Evolutionary conservation across 2,888 invertebrate species (phyloP).

Genomic region (Polyploca ridens): DNA sequence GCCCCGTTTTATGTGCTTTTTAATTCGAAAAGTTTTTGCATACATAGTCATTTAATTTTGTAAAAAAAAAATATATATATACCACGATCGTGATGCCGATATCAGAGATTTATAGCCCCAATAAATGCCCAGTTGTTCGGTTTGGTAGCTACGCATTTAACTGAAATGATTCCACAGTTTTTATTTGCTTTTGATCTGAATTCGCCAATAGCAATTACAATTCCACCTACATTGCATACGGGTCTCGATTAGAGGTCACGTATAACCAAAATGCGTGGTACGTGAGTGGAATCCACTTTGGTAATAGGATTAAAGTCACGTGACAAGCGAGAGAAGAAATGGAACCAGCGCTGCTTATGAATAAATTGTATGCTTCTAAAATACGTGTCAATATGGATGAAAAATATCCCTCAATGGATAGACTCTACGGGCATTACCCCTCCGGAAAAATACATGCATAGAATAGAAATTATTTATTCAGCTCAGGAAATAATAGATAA

Average conservation of each 20-base stretch:
- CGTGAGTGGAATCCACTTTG: slow-evolving; percentile 54
- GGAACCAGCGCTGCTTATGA: slow-evolving; percentile 23
- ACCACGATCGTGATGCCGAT: not conserved
- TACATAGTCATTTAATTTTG: not conserved
- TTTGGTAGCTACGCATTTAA: not conserved
- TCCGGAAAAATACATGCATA: too few species aligned
- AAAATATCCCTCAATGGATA: too few species aligned
- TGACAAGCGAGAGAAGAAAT: slow-evolving; percentile 31
- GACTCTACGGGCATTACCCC: too few species aligned
- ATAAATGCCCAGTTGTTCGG: not conserved
- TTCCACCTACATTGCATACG: slow-evolving; percentile 39
- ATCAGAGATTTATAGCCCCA: not conserved
- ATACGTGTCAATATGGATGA: not conserved
- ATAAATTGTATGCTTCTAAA: slow-evolving; percentile 24
- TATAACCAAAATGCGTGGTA: slow-evolving; percentile 55
- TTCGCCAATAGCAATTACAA: slow-evolving; percentile 55
- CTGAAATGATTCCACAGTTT: not conserved
- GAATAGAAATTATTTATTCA: too few species aligned
- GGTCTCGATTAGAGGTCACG: slow-evolving; percentile 51
- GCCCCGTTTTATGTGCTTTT: too few species aligned
- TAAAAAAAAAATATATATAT: not conserved
- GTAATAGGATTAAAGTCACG: slow-evolving; percentile 60
- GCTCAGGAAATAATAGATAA: too few species aligned
- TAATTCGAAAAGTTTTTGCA: too few species aligned
- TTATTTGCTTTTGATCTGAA: slow-evolving; percentile 10